Evolutionary conservation across 2,113 vertebrate species (phyloP).

Genomic region (Actenoides hombroni): DNA sequence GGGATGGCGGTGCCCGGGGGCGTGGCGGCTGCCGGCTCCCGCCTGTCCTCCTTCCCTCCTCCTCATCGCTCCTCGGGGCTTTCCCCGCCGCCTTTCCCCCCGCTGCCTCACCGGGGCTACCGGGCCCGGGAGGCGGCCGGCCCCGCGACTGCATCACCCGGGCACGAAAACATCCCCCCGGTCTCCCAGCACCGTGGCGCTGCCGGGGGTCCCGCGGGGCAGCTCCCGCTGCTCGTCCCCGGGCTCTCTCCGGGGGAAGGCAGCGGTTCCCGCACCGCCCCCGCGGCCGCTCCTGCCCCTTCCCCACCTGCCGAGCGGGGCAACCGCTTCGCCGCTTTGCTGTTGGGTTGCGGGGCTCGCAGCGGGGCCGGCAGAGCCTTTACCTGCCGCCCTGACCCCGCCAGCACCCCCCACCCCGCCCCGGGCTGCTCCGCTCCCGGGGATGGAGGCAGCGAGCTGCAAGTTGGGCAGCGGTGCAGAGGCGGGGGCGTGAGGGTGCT

Average conservation of each 20-base stretch:
- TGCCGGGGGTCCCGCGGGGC: not conserved
- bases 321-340: not conserved
- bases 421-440: not conserved
- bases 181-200: not conserved
- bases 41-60: not conserved
- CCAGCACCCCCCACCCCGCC: not conserved
- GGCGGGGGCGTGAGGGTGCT: not conserved
- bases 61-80: not conserved
- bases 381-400: not conserved
- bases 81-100: not conserved
- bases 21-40: constrained; percentile 75
- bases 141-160: not conserved
- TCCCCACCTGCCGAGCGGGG: not conserved
- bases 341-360: not conserved
- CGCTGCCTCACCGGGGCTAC: not conserved
- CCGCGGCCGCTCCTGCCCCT: not conserved
- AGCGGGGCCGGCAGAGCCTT: not conserved
- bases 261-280: not conserved
- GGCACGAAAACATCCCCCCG: not conserved
- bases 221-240: too few species aligned
- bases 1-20: constrained; percentile 67
- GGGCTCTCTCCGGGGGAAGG: not conserved
- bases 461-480: not conserved
- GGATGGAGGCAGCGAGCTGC: not conserved
- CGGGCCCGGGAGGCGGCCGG: not conserved